These are phyloP conservation scores for Mayetiola destructor DNA, from an alignment of 2,888 invertebrate species.

Conservation along the genomic window DNA sequence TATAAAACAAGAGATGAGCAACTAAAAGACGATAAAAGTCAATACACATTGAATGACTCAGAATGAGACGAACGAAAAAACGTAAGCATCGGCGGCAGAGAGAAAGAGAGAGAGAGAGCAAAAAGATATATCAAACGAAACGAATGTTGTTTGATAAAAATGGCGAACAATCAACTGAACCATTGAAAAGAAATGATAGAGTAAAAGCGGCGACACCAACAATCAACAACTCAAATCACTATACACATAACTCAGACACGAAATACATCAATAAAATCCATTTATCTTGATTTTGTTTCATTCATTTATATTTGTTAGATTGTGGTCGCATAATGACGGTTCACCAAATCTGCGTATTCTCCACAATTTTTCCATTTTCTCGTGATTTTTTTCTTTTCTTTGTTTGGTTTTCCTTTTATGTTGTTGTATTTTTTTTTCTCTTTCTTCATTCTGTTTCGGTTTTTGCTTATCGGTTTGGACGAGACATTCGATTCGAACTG, in stretches of 20 bases:
- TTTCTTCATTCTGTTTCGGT: background rate
- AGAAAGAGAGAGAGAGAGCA: background rate
- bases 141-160: background rate
- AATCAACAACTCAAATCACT: too few relatives aligned
- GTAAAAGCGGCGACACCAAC: constrained; percentile 6
- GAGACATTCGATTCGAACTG: too few relatives aligned
- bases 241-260: constrained; percentile 11
- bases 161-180: background rate
- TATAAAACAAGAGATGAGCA: background rate
- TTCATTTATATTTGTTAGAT: constrained; percentile 13
- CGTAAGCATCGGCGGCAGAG: background rate
- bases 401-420: background rate
- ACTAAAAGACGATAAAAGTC: constrained; percentile 6
- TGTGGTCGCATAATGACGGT: constrained; percentile 4
- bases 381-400: background rate
- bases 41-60: background rate
- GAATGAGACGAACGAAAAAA: constrained; percentile 2
- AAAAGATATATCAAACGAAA: background rate
- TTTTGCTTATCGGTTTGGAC: background rate
- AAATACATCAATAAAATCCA: constrained; percentile 12
- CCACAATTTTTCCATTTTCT: background rate
- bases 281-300: constrained; percentile 12
- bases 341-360: constrained; percentile 4
- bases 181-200: background rate
- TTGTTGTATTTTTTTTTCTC: background rate